Conservation (phyloP, 1,140 invertebrate genomes). For the Zaprionus tsacasi region DNA sequence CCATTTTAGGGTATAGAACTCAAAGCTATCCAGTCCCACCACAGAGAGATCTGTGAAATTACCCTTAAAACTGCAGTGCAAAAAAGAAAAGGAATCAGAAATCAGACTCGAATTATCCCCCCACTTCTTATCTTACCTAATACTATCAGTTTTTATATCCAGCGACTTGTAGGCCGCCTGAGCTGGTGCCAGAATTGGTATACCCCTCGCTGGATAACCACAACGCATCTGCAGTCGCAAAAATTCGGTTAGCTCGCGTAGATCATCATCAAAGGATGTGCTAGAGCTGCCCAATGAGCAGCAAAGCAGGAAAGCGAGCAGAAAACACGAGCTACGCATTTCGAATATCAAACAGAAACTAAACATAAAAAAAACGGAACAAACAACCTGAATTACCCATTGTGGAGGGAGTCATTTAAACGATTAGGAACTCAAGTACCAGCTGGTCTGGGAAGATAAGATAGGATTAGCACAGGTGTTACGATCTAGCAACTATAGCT, state of each 20-base stretch:
- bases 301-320: slow-evolving; percentile 44
- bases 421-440: slow-evolving; percentile 38
- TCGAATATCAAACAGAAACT: slow-evolving; percentile 35
- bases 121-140: slow-evolving; percentile 37
- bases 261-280: slow-evolving; percentile 70
- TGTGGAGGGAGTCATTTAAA: not conserved
- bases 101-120: not conserved
- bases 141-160: slow-evolving; percentile 8
- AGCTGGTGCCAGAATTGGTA: slow-evolving; percentile 70
- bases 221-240: slow-evolving; percentile 77
- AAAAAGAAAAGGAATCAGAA: not conserved
- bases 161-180: slow-evolving; percentile 49
- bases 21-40: slow-evolving; percentile 69
- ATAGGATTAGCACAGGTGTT: slow-evolving; percentile 42
- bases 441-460: slow-evolving; percentile 22
- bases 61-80: slow-evolving; percentile 48
- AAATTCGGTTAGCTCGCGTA: slow-evolving; percentile 74
- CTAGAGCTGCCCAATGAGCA: slow-evolving; percentile 46
- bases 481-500: slow-evolving; percentile 4
- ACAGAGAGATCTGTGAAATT: slow-evolving; percentile 66
- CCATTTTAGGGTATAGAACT: slow-evolving; percentile 62
- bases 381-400: not conserved
- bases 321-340: slow-evolving; percentile 51
- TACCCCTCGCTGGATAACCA: slow-evolving; percentile 62
- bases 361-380: not conserved